These are phyloP conservation scores for Dendrocincla tyrannina DNA, from an alignment of 2,797 vertebrate species.

Conservation along the genomic window DNA sequence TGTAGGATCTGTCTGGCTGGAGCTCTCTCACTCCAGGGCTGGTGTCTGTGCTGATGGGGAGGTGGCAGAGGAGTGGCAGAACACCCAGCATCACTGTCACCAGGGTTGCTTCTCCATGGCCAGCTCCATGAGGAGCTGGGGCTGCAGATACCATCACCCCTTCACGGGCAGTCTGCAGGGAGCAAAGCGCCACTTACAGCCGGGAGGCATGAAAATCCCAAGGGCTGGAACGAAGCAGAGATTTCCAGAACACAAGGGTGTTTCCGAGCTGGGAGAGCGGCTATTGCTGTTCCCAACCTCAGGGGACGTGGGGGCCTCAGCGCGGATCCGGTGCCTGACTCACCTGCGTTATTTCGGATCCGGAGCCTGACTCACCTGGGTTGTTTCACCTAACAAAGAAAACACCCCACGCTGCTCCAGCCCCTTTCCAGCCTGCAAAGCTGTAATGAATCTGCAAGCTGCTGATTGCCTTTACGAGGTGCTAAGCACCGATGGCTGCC, in stretches of 20 bases:
- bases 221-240: neutral
- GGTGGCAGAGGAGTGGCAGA: neutral
- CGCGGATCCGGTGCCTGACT: neutral
- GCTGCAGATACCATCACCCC: neutral
- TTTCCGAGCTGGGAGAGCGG: neutral
- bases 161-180: neutral
- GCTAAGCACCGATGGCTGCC: neutral
- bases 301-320: accelerated
- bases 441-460: neutral
- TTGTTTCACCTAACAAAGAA: neutral
- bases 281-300: neutral
- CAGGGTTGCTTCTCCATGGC: constrained; percentile 20
- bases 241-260: neutral
- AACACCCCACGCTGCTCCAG: neutral
- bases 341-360: neutral
- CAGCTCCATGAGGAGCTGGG: neutral
- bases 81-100: neutral
- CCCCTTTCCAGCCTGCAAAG: neutral
- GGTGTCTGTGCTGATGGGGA: constrained; percentile 10
- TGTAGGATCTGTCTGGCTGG: neutral
- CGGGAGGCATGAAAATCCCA: neutral
- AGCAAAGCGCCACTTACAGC: neutral
- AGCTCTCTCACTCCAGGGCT: accelerated
- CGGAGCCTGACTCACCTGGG: neutral
- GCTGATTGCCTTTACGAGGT: constrained; percentile 36